Conservation (phyloP, 2,797 vertebrate species). For the Mallotus villosus region DNA sequence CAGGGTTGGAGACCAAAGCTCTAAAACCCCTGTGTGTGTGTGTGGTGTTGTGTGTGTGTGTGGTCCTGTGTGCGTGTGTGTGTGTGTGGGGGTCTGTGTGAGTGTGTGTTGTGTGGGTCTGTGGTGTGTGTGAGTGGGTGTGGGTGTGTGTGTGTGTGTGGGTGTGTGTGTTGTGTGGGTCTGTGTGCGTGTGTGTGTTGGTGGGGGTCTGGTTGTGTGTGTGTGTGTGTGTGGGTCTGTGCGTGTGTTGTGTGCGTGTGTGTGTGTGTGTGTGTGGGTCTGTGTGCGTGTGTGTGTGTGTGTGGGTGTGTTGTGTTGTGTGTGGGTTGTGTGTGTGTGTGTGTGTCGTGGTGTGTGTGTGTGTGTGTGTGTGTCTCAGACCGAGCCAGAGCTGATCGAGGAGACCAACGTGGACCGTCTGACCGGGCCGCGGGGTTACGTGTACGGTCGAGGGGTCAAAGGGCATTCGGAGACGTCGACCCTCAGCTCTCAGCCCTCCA, state of each 20-base stretch:
- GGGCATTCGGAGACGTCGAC: constrained; percentile 97
- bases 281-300: constrained; percentile 6
- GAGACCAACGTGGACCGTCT: constrained; percentile 95
- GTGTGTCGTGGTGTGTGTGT: background rate
- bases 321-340: constrained; percentile 3
- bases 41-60: no score
- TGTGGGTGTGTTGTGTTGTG: background rate
- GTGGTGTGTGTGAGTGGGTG: background rate
- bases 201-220: no score
- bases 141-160: background rate
- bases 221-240: no score
- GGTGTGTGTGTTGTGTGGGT: background rate
- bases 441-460: constrained; percentile 84
- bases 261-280: background rate
- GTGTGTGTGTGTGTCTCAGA: constrained; percentile 67
- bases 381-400: constrained; percentile 94
- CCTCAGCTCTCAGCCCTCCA: constrained; percentile 98
- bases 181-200: background rate
- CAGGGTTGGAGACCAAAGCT: no score
- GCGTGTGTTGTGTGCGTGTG: no score
- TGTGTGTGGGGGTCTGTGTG: background rate
- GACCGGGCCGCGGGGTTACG: constrained; percentile 75
- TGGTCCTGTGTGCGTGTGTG: no score
- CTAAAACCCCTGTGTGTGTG: no score
- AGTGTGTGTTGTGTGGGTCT: no score